phyloP scores from a whole-genome alignment of 2,113 vertebrate genomes.

The Scolopax mira region DNA sequence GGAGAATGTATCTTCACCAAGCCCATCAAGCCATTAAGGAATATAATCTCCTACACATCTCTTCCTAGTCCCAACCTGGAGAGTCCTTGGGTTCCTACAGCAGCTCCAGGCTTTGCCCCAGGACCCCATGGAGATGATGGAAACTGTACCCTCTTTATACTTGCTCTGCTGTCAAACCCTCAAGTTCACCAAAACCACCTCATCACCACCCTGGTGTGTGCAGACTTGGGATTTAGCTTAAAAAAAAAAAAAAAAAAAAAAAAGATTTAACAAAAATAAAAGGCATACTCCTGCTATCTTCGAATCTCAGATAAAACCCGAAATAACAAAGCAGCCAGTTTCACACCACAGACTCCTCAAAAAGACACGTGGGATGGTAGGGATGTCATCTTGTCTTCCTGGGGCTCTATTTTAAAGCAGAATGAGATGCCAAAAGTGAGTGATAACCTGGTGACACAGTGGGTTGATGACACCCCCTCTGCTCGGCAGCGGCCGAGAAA shows the following conservation, averaged over 20 bases:
- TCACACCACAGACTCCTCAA: neutral
- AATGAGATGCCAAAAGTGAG: neutral
- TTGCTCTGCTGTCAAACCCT: neutral
- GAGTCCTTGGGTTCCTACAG: neutral
- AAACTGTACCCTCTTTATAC: neutral
- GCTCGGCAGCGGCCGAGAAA: neutral
- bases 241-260: neutral
- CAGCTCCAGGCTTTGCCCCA: neutral
- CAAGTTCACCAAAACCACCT: neutral
- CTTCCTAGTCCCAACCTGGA: neutral
- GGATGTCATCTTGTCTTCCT: neutral
- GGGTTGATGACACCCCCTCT: neutral
- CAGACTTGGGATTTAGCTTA: neutral
- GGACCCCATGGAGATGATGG: accelerated
- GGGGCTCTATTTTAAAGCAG: neutral
- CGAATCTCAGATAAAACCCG: neutral
- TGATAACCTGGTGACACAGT: neutral
- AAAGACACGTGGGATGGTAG: neutral
- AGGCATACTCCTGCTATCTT: neutral
- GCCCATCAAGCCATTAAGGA: neutral
- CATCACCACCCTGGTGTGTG: neutral
- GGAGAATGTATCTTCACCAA: neutral
- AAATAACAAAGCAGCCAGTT: neutral
- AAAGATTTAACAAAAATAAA: neutral
- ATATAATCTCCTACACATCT: neutral